These are phyloP conservation scores for Mayetiola destructor DNA, from an alignment of 2,888 invertebrate genomes.

Conservation along the genomic window DNA sequence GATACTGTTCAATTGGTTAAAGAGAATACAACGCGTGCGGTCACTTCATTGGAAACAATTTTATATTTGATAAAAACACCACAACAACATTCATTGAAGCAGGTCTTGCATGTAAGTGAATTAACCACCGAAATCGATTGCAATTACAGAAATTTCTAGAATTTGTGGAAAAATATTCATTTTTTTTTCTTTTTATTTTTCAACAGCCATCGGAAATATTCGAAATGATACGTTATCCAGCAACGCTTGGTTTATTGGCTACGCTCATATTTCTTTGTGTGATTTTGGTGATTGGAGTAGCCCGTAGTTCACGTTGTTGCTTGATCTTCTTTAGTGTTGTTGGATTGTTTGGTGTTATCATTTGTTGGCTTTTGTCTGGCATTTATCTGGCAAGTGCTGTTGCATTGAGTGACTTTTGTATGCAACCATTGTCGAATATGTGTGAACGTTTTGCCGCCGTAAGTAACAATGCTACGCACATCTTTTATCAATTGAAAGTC, in stretches of 20 bases:
- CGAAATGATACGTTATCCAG: constrained; percentile 35
- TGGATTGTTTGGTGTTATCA: constrained; percentile 42
- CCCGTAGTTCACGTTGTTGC: constrained; percentile 57
- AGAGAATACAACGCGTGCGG: constrained; percentile 59
- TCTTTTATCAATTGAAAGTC: background rate
- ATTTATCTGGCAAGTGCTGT: constrained; percentile 73
- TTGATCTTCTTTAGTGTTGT: constrained; percentile 81
- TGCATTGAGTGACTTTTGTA: constrained; percentile 72
- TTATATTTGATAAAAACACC: constrained; percentile 33
- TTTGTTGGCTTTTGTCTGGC: constrained; percentile 76
- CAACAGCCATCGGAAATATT: constrained; percentile 31
- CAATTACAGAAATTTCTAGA: background rate
- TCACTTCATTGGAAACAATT: constrained; percentile 36
- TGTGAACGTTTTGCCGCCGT: constrained; percentile 35
- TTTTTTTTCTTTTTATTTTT: background rate
- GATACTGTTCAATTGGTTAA: constrained; percentile 52
- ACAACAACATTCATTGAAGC: constrained; percentile 28
- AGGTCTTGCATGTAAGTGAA: constrained; percentile 29
- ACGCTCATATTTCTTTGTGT: constrained; percentile 32
- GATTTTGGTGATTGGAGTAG: constrained; percentile 35
- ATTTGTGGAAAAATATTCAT: background rate
- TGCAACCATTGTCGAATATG: constrained; percentile 53
- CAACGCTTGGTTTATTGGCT: constrained; percentile 34
- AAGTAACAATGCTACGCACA: background rate
- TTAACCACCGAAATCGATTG: background rate